Base-by-base conservation (phyloP, 2,113 vertebrate genomes). In the Procavia capensis region DNA sequence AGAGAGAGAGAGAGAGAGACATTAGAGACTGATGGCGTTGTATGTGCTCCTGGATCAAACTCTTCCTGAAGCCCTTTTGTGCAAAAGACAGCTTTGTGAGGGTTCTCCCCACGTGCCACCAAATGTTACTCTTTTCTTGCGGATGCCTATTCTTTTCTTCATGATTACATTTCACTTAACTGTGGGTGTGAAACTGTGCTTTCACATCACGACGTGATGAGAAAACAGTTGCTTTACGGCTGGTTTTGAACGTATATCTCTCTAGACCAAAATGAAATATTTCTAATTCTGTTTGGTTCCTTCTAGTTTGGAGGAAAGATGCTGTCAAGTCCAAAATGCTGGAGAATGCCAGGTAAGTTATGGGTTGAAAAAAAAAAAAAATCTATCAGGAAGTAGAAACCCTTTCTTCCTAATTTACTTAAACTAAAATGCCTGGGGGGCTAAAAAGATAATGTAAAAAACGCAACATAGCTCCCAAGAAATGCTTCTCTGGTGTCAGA, bases 1-100 rank as follows among this genome's bases (percentile, higher is more conserved):
- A 16, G 16, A 68, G 64, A 68, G 64, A n/a, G n/a, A n/a, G n/a
- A n/a, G n/a, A n/a, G n/a, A n/a, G n/a, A 70, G 68, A 70, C 20
- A 19, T 6, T 9, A 3, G 5, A 3, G 0, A 0, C 2, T 2
- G 16, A 27, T 7, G 19, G 13, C 16, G 2, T 9, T 0, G 0
- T 9, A 1, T 1, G 3, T 17, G 63, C 22, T 5, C 68, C 70
- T 50, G 57, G 41, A 68, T 70, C 90, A 1, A 41, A 57, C 80
- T 36, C 10, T 70, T 75, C 76, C 81, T 76, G 84, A 64, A 90
- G 63, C 6, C n/a, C 20, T 10, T 47, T 25, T 10, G 13, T 11
- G 7, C 7, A 0, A 4, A 14, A 14, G 2, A 14, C 10, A 47
- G 50, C 11, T 75, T 72, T 8, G 16, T 84, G 41, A 45, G 13